Percentiles rank a stretch among this genome's conserved stretches.
Evolutionary conservation across 2,888 invertebrate species (phyloP).

Genomic region (Scaptomyza flava): DNA sequence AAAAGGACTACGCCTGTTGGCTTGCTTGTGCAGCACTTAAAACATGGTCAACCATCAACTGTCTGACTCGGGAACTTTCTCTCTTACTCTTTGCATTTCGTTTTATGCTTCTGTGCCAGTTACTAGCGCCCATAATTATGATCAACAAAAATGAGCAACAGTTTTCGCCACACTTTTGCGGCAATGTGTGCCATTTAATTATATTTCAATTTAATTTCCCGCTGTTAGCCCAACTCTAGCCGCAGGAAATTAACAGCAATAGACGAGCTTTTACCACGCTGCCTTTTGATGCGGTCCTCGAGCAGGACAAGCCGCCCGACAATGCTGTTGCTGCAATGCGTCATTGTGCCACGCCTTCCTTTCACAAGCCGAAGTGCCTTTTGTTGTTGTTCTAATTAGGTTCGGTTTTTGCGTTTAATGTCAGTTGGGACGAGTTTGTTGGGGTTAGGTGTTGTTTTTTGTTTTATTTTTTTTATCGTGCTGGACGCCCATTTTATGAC

Average conservation of each 20-base stretch:
- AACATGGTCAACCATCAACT: background rate
- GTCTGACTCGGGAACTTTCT: background rate
- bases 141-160: slow-evolving; percentile 43
- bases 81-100: background rate
- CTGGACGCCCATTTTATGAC: background rate
- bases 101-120: background rate
- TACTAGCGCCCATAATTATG: slow-evolving; percentile 13
- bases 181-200: slow-evolving; percentile 45
- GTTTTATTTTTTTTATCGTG: background rate
- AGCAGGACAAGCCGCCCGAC: slow-evolving; percentile 1
- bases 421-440: slow-evolving; percentile 7
- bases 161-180: slow-evolving; percentile 24
- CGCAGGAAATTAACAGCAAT: slow-evolving; percentile 40
- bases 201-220: slow-evolving; percentile 45
- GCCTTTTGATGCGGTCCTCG: slow-evolving; percentile 41
- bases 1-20: slow-evolving; percentile 13
- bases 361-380: slow-evolving; percentile 5
- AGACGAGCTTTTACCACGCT: slow-evolving; percentile 21
- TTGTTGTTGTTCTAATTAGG: slow-evolving; percentile 59
- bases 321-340: slow-evolving; percentile 35
- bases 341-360: slow-evolving; percentile 31
- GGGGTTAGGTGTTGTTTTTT: background rate
- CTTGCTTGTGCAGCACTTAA: slow-evolving; percentile 43
- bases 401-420: slow-evolving; percentile 43
- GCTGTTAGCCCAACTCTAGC: slow-evolving; percentile 1